Evolutionary conservation across 2,888 invertebrate genomes (phyloP).

Genomic region (Drosophila rubida): DNA sequence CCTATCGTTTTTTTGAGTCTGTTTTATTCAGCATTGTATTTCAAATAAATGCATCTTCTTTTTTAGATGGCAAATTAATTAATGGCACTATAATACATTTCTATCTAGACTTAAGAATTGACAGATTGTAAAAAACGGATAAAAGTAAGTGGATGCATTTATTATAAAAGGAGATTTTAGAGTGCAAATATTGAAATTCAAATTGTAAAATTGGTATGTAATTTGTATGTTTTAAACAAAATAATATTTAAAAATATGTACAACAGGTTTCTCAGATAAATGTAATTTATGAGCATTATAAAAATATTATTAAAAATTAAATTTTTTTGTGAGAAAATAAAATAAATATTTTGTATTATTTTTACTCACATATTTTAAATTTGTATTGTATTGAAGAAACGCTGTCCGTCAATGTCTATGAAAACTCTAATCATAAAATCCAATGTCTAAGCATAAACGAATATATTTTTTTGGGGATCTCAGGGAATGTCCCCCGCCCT

Average conservation of each 20-base stretch:
- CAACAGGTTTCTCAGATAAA: no score
- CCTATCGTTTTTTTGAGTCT: neutral
- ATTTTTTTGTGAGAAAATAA: no score
- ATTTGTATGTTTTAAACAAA: no score
- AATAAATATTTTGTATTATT: neutral
- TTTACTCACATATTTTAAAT: neutral
- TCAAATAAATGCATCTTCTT: constrained; percentile 8
- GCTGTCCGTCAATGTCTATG: neutral
- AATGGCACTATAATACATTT: neutral
- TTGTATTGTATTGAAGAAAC: neutral
- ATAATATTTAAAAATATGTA: no score
- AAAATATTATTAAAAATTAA: no score
- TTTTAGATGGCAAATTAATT: constrained; percentile 3
- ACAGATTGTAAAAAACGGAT: neutral
- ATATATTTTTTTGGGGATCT: constrained; percentile 14
- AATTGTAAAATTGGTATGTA: no score
- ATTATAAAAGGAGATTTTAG: no score
- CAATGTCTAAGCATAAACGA: constrained; percentile 27
- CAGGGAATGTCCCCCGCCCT: neutral
- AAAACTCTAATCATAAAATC: constrained; percentile 19
- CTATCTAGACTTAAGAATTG: neutral
- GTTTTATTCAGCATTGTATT: neutral
- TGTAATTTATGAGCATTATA: no score
- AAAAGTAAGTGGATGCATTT: neutral
- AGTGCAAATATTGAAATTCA: no score